Conservation (phyloP, 2,113 vertebrate genomes). For the Periophthalmodon schlosseri region DNA sequence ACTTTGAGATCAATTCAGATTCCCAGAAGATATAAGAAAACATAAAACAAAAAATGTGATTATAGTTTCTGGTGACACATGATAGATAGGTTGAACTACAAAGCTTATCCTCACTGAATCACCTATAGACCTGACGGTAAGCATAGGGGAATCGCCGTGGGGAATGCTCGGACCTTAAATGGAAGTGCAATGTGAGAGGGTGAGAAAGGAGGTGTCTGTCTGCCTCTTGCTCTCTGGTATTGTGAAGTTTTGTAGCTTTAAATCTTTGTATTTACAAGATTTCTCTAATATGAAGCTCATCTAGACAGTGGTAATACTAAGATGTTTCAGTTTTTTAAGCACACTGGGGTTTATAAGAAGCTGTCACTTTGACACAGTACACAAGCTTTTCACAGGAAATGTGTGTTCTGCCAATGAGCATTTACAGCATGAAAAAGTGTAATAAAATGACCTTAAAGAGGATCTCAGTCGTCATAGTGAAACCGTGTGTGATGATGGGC, state of each 20-base stretch:
- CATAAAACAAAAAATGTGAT: not conserved
- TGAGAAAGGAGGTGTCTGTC: not conserved
- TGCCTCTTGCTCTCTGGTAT: not conserved
- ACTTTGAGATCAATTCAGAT: not conserved
- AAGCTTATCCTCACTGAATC: slow-evolving; percentile 6
- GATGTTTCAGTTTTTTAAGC: not conserved
- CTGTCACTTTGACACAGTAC: slow-evolving; percentile 13
- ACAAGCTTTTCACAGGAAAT: slow-evolving; percentile 11
- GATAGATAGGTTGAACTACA: not conserved
- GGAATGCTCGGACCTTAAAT: slow-evolving; percentile 64
- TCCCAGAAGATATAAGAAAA: not conserved
- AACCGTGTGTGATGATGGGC: slow-evolving; percentile 96
- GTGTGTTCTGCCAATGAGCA: not conserved
- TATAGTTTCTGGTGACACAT: not conserved
- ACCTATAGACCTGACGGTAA: slow-evolving; percentile 27
- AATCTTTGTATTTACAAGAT: not conserved
- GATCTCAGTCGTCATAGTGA: slow-evolving; percentile 99
- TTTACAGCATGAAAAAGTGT: slow-evolving; percentile 2
- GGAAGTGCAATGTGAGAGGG: slow-evolving; percentile 52
- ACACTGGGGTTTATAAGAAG: slow-evolving; percentile 11
- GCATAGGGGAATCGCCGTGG: slow-evolving; percentile 35
- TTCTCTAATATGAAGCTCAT: not conserved
- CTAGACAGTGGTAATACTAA: not conserved
- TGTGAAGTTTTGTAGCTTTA: slow-evolving; percentile 3
- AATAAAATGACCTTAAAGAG: slow-evolving; percentile 85